Percentiles rank a stretch among this genome's conserved stretches.
These are phyloP conservation scores for Dipodomys stephensi DNA, from an alignment of 2,113 vertebrate genomes.

Conservation along the genomic window DNA sequence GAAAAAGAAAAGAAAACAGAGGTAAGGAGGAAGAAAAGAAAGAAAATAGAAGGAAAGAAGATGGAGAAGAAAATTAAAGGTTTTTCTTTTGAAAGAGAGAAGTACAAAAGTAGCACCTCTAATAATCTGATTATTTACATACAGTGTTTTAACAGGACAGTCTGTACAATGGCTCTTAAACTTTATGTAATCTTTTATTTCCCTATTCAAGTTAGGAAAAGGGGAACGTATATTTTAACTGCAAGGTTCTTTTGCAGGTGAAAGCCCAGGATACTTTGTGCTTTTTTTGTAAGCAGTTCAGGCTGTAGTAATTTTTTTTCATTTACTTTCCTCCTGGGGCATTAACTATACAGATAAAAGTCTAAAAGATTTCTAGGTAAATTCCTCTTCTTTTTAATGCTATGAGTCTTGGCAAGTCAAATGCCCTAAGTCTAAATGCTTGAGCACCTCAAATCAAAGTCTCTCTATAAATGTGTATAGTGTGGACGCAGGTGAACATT, in stretches of 20 bases:
- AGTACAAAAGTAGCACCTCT: neutral
- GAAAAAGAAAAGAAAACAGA: no score
- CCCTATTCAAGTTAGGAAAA: neutral
- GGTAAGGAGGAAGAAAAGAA: no score
- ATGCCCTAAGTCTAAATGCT: conserved; percentile 47
- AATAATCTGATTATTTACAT: conserved; percentile 25
- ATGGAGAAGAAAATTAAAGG: neutral
- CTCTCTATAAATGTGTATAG: conserved; percentile 9
- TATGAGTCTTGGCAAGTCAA: conserved; percentile 58
- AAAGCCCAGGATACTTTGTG: neutral
- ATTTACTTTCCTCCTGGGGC: conserved; percentile 3
- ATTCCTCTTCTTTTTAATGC: conserved; percentile 56
- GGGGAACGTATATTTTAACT: neutral
- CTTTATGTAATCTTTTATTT: neutral
- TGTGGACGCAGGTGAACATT: conserved; percentile 74
- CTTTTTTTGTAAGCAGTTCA: neutral
- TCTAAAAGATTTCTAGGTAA: conserved; percentile 27
- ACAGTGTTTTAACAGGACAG: neutral
- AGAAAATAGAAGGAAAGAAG: no score
- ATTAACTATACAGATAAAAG: conserved; percentile 47
- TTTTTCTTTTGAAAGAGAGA: neutral
- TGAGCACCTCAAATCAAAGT: neutral
- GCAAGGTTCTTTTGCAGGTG: neutral
- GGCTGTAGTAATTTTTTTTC: conserved; percentile 19
- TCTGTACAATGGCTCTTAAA: neutral